Evolutionary conservation across 2,797 vertebrate species (phyloP).

Genomic region (Halcyon badia): DNA sequence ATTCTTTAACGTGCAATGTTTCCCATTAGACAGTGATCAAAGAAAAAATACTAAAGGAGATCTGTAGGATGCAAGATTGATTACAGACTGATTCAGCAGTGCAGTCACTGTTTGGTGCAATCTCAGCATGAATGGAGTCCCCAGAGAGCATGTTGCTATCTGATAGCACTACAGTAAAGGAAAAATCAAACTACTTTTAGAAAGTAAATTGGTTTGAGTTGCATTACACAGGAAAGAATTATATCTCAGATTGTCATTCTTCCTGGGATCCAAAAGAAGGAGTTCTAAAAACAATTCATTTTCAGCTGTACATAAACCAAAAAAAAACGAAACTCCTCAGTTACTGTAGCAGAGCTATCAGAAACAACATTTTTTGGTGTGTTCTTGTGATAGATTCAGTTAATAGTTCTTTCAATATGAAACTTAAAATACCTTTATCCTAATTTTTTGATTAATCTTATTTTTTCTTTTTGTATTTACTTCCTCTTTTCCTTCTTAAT

Average conservation of each 20-base stretch:
- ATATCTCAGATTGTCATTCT: slow-evolving; percentile 60
- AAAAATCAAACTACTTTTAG: slow-evolving; percentile 76
- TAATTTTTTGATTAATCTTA: not conserved
- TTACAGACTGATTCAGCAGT: slow-evolving; percentile 81
- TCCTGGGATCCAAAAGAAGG: slow-evolving; percentile 51
- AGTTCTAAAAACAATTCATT: slow-evolving; percentile 47
- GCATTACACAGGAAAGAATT: slow-evolving; percentile 77
- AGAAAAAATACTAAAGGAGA: slow-evolving; percentile 79
- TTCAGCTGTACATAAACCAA: slow-evolving; percentile 31
- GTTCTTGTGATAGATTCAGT: not conserved
- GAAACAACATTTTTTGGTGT: not conserved
- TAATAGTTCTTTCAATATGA: not conserved
- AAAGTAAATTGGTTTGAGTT: slow-evolving; percentile 74
- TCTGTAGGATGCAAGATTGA: slow-evolving; percentile 81
- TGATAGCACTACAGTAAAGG: slow-evolving; percentile 64
- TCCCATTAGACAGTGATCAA: slow-evolving; percentile 81
- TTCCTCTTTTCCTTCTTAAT: not conserved
- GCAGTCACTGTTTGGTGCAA: slow-evolving; percentile 77
- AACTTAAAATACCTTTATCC: not conserved
- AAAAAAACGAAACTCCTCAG: not conserved
- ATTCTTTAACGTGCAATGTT: slow-evolving; percentile 78
- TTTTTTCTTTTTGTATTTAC: not conserved
- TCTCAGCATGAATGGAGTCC: slow-evolving; percentile 79
- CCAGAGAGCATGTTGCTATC: slow-evolving; percentile 70
- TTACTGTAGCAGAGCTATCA: not conserved